Conservation (phyloP, 1,140 invertebrate species). For the Mactra quadrangularis region DNA sequence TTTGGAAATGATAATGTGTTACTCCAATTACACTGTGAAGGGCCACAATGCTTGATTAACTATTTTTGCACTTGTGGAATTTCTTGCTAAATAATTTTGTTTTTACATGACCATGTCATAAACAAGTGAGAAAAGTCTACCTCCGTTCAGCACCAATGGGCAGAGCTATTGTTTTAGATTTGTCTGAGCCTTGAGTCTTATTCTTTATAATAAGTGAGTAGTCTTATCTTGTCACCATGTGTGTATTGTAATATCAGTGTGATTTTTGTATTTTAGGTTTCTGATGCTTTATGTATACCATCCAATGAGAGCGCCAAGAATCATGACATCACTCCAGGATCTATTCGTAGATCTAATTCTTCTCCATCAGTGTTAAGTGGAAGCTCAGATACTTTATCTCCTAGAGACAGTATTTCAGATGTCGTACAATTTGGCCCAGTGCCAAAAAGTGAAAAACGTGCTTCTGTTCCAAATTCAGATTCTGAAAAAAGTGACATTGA, state of each 20-base stretch:
- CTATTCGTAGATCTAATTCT: slow-evolving; percentile 69
- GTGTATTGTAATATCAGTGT: not conserved
- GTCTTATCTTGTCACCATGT: too few species aligned
- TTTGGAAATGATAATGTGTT: too few species aligned
- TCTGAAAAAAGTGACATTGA: slow-evolving; percentile 25
- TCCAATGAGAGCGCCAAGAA: slow-evolving; percentile 45
- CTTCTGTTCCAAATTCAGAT: slow-evolving; percentile 14
- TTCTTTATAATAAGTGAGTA: too few species aligned
- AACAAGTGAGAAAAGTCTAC: too few species aligned
- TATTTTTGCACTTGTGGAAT: too few species aligned
- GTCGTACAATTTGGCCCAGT: slow-evolving; percentile 38
- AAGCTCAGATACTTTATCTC: slow-evolving; percentile 61
- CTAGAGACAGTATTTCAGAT: slow-evolving; percentile 63
- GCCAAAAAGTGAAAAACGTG: slow-evolving; percentile 18
- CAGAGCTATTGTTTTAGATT: too few species aligned
- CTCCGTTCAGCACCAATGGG: too few species aligned
- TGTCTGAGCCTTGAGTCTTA: too few species aligned
- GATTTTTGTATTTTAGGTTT: not conserved
- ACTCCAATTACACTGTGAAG: too few species aligned
- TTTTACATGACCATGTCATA: too few species aligned
- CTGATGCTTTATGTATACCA: slow-evolving; percentile 18
- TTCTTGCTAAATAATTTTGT: too few species aligned
- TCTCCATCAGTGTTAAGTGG: slow-evolving; percentile 72
- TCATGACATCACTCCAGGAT: slow-evolving; percentile 47
- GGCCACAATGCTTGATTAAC: too few species aligned